Percentiles rank a stretch among this genome's conserved stretches.
phyloP scores from a whole-genome alignment of 2,797 vertebrate genomes.

The Rhyacichthys aspro region DNA sequence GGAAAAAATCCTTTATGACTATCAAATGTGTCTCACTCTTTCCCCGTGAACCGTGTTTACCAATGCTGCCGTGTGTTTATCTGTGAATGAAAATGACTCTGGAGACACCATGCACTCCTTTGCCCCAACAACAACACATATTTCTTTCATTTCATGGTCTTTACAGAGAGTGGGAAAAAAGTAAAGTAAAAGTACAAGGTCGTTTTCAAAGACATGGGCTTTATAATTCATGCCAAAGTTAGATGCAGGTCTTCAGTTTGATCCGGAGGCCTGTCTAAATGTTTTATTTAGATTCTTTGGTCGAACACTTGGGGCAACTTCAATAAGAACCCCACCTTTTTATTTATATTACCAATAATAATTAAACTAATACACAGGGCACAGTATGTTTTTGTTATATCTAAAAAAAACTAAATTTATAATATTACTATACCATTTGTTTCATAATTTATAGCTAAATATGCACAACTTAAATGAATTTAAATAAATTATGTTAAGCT shows the following conservation, averaged over 20 bases:
- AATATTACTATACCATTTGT: too few species aligned
- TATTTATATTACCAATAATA: constrained; percentile 37
- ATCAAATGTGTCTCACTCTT: constrained; percentile 83
- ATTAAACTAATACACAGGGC: constrained; percentile 47
- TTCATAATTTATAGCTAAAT: too few species aligned
- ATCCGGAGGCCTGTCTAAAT: constrained; percentile 53
- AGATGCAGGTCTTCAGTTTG: constrained; percentile 61
- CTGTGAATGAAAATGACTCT: constrained; percentile 83
- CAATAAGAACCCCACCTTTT: constrained; percentile 36
- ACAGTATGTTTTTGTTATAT: too few species aligned
- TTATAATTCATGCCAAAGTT: constrained; percentile 74
- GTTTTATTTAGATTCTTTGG: constrained; percentile 67
- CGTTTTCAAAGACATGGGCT: constrained; percentile 71
- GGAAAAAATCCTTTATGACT: constrained; percentile 84
- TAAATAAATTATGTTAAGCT: too few species aligned
- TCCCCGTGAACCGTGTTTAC: constrained; percentile 82
- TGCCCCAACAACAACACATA: constrained; percentile 76
- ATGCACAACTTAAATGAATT: too few species aligned
- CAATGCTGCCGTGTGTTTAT: constrained; percentile 79
- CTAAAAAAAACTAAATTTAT: too few species aligned
- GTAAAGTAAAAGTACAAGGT: constrained; percentile 77
- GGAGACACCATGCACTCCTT: constrained; percentile 75
- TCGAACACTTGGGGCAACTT: constrained; percentile 43
- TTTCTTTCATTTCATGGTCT: constrained; percentile 78
- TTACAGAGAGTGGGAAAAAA: constrained; percentile 72